Evolutionary conservation across 64 coral and sea anemone genomes (phyloP).

Genomic region (Actinia tenebrosa): DNA sequence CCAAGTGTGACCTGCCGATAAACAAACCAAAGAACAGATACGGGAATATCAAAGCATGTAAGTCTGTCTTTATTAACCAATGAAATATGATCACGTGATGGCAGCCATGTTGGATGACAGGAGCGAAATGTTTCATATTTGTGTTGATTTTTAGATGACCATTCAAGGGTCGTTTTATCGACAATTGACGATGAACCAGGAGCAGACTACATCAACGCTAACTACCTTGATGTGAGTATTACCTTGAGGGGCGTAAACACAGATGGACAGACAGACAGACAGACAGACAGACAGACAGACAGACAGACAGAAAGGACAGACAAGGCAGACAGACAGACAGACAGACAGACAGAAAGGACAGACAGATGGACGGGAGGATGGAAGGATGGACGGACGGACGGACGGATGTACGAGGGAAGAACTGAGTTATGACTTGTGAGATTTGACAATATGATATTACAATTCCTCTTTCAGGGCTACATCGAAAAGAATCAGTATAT

Average conservation of each 20-base stretch:
- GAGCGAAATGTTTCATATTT: neutral
- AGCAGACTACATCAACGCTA: conserved; percentile 34
- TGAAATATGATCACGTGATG: neutral
- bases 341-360: too few species aligned
- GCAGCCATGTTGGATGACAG: too few species aligned
- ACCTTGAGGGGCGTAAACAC: neutral
- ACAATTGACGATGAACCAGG: neutral
- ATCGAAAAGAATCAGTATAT: conserved; percentile 11
- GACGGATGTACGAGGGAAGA: too few species aligned
- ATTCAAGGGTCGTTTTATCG: conserved; percentile 11
- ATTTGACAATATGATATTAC: neutral
- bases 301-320: too few species aligned
- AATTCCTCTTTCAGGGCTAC: neutral
- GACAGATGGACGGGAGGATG: too few species aligned
- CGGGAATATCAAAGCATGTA: conserved; percentile 37
- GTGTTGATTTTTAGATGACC: conserved; percentile 4
- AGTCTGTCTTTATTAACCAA: neutral
- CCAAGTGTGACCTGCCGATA: neutral
- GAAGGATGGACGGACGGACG: too few species aligned
- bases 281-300: too few species aligned
- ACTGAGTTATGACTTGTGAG: too few species aligned
- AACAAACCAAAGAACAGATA: conserved; percentile 42
- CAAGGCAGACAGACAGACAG: too few species aligned
- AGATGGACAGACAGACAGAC: too few species aligned
- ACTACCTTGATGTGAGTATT: conserved; percentile 38